Percentiles rank a stretch among this genome's conserved stretches.
These are phyloP conservation scores for Chironomus striatipennis DNA, from an alignment of 1,140 invertebrate species.

Conservation along the genomic window DNA sequence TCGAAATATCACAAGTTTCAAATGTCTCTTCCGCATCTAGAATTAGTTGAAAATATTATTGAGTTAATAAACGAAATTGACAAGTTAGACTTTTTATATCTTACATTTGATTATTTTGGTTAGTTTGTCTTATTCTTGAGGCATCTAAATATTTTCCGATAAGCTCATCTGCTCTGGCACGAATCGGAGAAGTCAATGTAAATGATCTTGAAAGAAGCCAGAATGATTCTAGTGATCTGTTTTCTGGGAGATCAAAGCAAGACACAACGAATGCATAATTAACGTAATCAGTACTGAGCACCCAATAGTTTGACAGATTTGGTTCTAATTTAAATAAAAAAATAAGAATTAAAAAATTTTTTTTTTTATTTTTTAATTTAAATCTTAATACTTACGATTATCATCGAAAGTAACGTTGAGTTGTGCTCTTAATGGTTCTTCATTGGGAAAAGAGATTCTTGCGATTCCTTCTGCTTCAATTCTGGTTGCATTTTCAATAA, in stretches of 20 bases:
- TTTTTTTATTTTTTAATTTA: too few relatives aligned
- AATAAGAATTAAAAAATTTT: too few relatives aligned
- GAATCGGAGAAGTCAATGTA: not conserved
- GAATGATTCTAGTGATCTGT: not conserved
- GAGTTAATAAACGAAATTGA: too few relatives aligned
- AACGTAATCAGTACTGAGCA: not conserved
- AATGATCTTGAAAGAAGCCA: slow-evolving; percentile 5
- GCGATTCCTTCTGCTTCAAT: not conserved
- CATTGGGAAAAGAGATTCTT: not conserved
- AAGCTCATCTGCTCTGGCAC: not conserved
- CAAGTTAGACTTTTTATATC: too few relatives aligned
- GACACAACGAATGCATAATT: not conserved
- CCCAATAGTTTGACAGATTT: slow-evolving; percentile 18
- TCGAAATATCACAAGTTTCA: too few relatives aligned
- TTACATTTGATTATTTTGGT: not conserved
- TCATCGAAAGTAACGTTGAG: not conserved
- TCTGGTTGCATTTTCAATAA: not conserved
- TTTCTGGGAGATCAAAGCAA: not conserved
- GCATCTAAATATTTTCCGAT: not conserved
- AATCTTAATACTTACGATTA: not conserved
- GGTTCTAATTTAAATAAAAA: too few relatives aligned
- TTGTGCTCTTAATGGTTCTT: not conserved
- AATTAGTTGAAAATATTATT: too few relatives aligned
- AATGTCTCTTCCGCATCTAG: too few relatives aligned
- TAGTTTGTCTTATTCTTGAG: not conserved